phyloP scores from a whole-genome alignment of 1,140 invertebrate genomes.

The Musca domestica region DNA sequence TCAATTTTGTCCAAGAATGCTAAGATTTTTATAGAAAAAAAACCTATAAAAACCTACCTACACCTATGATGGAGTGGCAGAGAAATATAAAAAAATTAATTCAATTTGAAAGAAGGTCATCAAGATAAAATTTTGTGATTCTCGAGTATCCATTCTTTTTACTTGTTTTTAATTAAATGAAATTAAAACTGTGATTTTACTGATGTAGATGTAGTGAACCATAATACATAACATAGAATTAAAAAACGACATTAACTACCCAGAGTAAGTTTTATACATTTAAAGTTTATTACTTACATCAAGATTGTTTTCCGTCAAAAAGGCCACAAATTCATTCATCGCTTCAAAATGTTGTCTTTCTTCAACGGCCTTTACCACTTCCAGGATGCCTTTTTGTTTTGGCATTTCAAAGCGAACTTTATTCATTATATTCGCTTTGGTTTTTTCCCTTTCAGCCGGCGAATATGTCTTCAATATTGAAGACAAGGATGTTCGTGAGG shows the following conservation, averaged over 20 bases:
- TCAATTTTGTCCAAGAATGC: too few relatives aligned
- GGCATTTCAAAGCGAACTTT: conserved; percentile 42
- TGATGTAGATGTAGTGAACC: too few relatives aligned
- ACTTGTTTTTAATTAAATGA: not conserved
- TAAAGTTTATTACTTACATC: conserved; percentile 40
- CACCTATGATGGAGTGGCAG: not conserved
- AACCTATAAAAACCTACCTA: not conserved
- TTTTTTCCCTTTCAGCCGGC: conserved; percentile 36
- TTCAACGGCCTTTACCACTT: conserved; percentile 36
- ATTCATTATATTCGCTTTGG: conserved; percentile 39
- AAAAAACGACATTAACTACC: too few relatives aligned
- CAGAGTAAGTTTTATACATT: too few relatives aligned
- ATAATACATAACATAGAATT: too few relatives aligned
- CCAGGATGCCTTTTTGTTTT: conserved; percentile 37
- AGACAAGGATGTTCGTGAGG: conserved; percentile 38
- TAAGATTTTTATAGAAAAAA: not conserved
- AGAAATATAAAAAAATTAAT: too few relatives aligned
- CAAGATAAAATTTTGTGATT: too few relatives aligned
- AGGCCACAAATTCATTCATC: conserved; percentile 43
- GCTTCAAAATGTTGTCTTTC: conserved; percentile 37
- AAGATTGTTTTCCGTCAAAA: conserved; percentile 36
- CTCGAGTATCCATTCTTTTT: too few relatives aligned
- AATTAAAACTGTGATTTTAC: not conserved
- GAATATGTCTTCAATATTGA: conserved; percentile 45
- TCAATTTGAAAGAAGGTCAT: too few relatives aligned